Percentiles rank a stretch among this genome's conserved stretches.
Conservation (phyloP, 2,113 vertebrate species). For the Prunella fulvescens region DNA sequence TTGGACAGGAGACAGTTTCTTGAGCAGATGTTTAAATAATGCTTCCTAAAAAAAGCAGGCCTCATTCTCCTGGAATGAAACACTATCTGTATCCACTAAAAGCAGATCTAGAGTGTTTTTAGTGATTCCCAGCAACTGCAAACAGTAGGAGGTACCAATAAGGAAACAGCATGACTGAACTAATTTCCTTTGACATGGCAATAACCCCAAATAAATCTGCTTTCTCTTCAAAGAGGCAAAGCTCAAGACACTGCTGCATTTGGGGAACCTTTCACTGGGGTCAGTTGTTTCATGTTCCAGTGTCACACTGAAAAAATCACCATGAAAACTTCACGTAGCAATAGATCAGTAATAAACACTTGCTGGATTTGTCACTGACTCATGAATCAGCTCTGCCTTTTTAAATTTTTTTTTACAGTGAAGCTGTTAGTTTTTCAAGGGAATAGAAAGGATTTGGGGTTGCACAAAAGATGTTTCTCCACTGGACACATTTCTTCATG, state of each 20-base stretch:
- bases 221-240: not conserved
- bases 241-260: not conserved
- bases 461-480: not conserved
- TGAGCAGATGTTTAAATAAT: slow-evolving; percentile 31
- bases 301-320: not conserved
- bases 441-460: not conserved
- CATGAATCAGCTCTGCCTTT: not conserved
- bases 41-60: not conserved
- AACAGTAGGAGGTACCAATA: not conserved
- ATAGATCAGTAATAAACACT: not conserved
- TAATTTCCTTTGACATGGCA: slow-evolving; percentile 23
- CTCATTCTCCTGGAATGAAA: slow-evolving; percentile 1
- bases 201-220: slow-evolving; percentile 6
- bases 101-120: not conserved
- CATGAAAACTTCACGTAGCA: not conserved
- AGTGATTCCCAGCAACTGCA: not conserved
- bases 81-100: not conserved
- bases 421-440: not conserved
- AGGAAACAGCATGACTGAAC: not conserved
- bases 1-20: not conserved
- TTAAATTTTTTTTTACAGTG: not conserved
- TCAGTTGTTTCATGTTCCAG: not conserved
- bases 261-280: not conserved
- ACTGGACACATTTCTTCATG: not conserved
- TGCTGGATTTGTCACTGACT: not conserved